A percentile compares a stretch with the other conserved stretches of the same genome.
Evolutionary conservation across 2,113 vertebrate genomes (phyloP).

Genomic region (Bettongia penicillata): DNA sequence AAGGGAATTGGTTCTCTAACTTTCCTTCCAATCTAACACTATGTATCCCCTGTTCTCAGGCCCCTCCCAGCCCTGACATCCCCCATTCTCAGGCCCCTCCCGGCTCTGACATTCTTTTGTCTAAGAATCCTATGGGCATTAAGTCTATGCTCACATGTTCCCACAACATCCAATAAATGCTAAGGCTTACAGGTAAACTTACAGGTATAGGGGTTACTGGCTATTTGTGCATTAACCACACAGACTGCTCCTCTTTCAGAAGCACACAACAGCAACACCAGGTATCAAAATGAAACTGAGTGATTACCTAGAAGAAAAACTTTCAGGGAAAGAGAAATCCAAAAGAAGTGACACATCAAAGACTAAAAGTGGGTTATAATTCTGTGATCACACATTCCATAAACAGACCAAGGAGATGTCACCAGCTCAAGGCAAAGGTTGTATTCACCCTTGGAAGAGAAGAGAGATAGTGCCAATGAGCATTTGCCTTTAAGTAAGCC

Average conservation of each 20-base stretch:
- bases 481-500: background rate
- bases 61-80: background rate
- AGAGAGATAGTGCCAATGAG: slow-evolving; percentile 19
- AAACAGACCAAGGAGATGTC: slow-evolving; percentile 10
- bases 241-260: background rate
- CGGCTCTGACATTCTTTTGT: background rate
- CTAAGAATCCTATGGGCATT: background rate
- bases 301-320: slow-evolving; percentile 23
- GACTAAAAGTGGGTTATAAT: background rate
- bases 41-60: background rate
- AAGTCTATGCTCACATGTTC: background rate
- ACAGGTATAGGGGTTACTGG: no score
- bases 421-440: slow-evolving; percentile 29
- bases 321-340: slow-evolving; percentile 46
- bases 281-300: slow-evolving; percentile 11
- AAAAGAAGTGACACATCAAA: slow-evolving; percentile 45
- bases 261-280: background rate
- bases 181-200: background rate
- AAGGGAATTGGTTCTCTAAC: background rate
- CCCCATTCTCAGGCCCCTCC: background rate
- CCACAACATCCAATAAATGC: background rate
- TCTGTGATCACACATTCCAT: slow-evolving; percentile 36
- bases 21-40: background rate
- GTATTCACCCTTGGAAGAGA: background rate
- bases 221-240: no score